Evolutionary conservation across 1,140 invertebrate genomes (phyloP).

Genomic region (Megathymus violae): DNA sequence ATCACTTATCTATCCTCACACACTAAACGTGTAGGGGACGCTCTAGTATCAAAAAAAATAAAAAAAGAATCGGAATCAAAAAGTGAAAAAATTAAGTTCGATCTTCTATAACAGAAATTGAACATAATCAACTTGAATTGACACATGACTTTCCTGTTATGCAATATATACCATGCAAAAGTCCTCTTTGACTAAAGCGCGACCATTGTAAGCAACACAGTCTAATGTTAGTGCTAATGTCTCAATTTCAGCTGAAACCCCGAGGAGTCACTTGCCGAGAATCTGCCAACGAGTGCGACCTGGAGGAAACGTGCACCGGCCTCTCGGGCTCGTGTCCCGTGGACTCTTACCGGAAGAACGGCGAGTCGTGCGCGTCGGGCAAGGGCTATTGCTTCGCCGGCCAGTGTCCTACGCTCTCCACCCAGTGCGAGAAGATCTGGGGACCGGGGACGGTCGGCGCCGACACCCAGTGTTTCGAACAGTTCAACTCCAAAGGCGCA

Average conservation of each 20-base stretch:
- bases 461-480: slow-evolving; percentile 94
- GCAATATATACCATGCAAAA: no score
- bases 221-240: background rate
- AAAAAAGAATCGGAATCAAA: no score
- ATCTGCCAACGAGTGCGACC: slow-evolving; percentile 95
- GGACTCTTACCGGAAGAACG: slow-evolving; percentile 96
- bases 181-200: no score
- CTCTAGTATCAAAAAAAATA: no score
- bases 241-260: slow-evolving; percentile 87
- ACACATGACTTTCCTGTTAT: no score
- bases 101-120: no score
- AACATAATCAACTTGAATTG: no score
- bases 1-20: no score
- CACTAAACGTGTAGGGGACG: no score
- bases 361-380: slow-evolving; percentile 89
- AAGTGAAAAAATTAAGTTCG: no score
- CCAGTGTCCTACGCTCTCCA: slow-evolving; percentile 92
- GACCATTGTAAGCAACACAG: background rate
- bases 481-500: slow-evolving; percentile 97
- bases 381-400: slow-evolving; percentile 96
- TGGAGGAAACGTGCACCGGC: slow-evolving; percentile 96
- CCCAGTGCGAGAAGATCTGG: slow-evolving; percentile 97
- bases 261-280: slow-evolving; percentile 92
- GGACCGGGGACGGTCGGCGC: slow-evolving; percentile 91
- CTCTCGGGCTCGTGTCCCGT: slow-evolving; percentile 92